These are phyloP conservation scores for Synaphobranchus kaupii DNA, from an alignment of 2,797 vertebrate species.

Conservation along the genomic window DNA sequence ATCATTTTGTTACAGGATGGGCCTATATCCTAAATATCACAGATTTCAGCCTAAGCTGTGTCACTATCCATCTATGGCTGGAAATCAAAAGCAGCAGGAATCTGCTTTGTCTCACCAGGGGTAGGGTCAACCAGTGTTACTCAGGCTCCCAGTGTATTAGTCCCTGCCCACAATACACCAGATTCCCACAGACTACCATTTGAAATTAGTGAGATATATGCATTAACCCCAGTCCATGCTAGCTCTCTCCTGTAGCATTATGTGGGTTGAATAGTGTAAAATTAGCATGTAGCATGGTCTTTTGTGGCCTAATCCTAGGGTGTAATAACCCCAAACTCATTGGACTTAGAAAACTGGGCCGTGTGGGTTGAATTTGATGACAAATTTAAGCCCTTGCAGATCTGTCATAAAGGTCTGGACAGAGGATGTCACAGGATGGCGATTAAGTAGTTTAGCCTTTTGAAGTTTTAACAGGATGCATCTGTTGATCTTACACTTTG, in stretches of 20 bases:
- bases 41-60: background rate
- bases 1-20: too few species aligned
- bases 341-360: background rate
- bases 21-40: too few species aligned
- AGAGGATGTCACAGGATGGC: background rate
- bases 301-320: background rate
- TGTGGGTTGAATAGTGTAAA: background rate
- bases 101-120: background rate
- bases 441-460: background rate
- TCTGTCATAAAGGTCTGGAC: background rate
- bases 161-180: too few species aligned
- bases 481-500: conserved; percentile 27
- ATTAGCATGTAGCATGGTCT: background rate
- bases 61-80: background rate
- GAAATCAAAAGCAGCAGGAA: background rate
- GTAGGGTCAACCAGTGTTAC: background rate
- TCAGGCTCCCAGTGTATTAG: too few species aligned
- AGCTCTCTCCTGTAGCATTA: background rate
- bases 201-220: too few species aligned
- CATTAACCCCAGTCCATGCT: background rate
- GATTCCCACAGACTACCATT: too few species aligned
- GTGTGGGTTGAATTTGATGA: background rate
- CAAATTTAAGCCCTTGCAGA: background rate
- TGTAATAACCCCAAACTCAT: background rate
- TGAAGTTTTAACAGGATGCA: conserved; percentile 27